Evolutionary conservation across 1,140 invertebrate species (phyloP).

Genomic region (Vanessa tameamea): DNA sequence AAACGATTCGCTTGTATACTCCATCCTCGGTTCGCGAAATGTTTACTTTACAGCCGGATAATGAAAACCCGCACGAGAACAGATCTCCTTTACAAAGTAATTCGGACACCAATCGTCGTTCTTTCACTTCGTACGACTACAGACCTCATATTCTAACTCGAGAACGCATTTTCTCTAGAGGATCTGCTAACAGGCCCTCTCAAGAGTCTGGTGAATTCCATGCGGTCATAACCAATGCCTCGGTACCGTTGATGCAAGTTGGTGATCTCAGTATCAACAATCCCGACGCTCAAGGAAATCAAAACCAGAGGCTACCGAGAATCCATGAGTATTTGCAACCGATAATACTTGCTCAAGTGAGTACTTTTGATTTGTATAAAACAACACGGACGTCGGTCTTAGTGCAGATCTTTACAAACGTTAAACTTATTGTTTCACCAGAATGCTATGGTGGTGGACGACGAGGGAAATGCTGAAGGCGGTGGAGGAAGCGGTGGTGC

Average conservation of each 20-base stretch:
- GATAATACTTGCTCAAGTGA: conserved; percentile 74
- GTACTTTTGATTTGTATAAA: conserved; percentile 13
- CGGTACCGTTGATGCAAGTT: conserved; percentile 82
- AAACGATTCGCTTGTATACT: conserved; percentile 68
- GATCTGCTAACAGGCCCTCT: conserved; percentile 35
- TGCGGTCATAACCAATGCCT: conserved; percentile 57
- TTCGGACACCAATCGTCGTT: conserved; percentile 51
- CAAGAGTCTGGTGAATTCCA: conserved; percentile 50
- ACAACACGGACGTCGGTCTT: background rate
- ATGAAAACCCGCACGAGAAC: conserved; percentile 49
- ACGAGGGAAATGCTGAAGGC: conserved; percentile 45
- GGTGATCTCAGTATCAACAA: conserved; percentile 81
- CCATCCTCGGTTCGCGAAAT: conserved; percentile 71
- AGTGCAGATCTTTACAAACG: background rate
- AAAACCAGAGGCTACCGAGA: conserved; percentile 58
- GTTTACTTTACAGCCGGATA: conserved; percentile 59
- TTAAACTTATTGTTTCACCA: conserved; percentile 26
- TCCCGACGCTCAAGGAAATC: conserved; percentile 48
- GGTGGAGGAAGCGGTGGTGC: conserved; percentile 41
- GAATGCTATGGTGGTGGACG: conserved; percentile 70
- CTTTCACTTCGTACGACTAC: conserved; percentile 49
- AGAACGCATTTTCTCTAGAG: conserved; percentile 47
- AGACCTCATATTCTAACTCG: conserved; percentile 66
- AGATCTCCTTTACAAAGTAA: conserved; percentile 46
- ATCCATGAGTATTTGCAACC: conserved; percentile 74